Evolutionary conservation across 1,140 invertebrate species (phyloP).

Genomic region (Platyscapa corneri): DNA sequence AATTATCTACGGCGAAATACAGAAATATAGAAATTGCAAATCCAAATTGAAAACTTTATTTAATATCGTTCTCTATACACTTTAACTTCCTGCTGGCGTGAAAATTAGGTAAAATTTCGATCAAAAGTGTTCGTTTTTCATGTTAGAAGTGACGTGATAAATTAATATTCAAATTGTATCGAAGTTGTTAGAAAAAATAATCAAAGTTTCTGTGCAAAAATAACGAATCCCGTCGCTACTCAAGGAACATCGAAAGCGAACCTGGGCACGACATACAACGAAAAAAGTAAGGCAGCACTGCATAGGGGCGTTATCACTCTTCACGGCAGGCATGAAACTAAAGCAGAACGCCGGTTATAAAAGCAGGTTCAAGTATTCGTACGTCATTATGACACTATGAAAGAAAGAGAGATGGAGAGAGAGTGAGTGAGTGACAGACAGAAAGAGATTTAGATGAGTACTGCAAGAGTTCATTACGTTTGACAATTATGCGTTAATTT

Average conservation of each 20-base stretch:
- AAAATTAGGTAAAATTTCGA: too few species aligned
- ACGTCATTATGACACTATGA: not conserved
- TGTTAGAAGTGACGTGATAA: not conserved
- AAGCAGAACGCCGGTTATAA: too few species aligned
- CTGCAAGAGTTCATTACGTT: slow-evolving; percentile 69
- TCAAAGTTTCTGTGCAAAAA: slow-evolving; percentile 67
- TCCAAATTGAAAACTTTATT: too few species aligned
- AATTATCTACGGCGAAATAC: too few species aligned
- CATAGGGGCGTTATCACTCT: too few species aligned
- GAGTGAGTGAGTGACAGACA: not conserved
- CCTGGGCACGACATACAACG: not conserved
- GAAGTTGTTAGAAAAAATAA: slow-evolving; percentile 74
- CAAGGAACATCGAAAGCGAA: not conserved
- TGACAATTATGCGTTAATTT: slow-evolving; percentile 76
- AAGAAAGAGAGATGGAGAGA: not conserved
- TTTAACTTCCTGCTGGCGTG: too few species aligned
- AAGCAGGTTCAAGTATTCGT: too few species aligned
- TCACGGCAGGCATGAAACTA: not conserved
- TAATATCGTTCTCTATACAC: too few species aligned
- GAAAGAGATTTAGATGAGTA: not conserved
- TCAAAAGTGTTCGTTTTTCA: not conserved
- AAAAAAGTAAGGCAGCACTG: not conserved
- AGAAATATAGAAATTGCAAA: too few species aligned
- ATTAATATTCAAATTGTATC: slow-evolving; percentile 42
- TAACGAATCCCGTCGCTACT: slow-evolving; percentile 30